Evolutionary conservation across 2,797 vertebrate genomes (phyloP).

Genomic region (Myotis planiceps): DNA sequence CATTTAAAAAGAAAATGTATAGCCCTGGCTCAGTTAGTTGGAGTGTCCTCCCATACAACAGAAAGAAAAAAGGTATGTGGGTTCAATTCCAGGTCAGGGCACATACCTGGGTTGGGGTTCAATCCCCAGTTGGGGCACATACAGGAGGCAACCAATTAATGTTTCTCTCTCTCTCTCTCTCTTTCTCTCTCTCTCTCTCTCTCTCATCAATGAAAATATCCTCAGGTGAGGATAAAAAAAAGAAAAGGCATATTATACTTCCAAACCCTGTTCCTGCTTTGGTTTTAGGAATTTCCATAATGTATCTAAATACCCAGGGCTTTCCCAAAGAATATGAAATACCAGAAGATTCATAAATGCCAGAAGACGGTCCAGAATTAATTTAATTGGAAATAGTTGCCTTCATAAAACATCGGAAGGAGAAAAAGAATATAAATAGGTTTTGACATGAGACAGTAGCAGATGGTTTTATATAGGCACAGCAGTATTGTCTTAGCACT

Average conservation of each 20-base stretch:
- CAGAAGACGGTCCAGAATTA: conserved; percentile 67
- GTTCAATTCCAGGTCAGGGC: not conserved
- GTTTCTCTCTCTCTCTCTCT: not conserved
- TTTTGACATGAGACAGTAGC: conserved; percentile 77
- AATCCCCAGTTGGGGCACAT: not conserved
- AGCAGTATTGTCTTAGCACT: conserved; percentile 42
- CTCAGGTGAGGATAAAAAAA: not conserved
- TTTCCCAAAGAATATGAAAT: conserved; percentile 61
- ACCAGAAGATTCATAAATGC: conserved; percentile 10
- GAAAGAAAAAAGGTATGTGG: not conserved
- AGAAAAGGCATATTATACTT: conserved; percentile 43
- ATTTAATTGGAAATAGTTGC: conserved; percentile 72
- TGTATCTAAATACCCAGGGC: conserved; percentile 44
- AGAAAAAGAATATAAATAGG: conserved; percentile 60
- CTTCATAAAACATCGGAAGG: conserved; percentile 53
- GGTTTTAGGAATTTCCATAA: conserved; percentile 57
- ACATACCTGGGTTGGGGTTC: not conserved
- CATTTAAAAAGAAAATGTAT: conserved; percentile 29
- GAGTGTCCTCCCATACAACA: not conserved
- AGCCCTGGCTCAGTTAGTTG: not conserved
- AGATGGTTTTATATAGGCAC: conserved; percentile 48
- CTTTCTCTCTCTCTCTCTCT: too few relatives aligned
- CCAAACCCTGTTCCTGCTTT: conserved; percentile 29
- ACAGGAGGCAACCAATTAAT: not conserved
- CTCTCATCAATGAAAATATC: not conserved